Conservation (phyloP, 1,140 invertebrate species). For the Heliconius hermathena region DNA sequence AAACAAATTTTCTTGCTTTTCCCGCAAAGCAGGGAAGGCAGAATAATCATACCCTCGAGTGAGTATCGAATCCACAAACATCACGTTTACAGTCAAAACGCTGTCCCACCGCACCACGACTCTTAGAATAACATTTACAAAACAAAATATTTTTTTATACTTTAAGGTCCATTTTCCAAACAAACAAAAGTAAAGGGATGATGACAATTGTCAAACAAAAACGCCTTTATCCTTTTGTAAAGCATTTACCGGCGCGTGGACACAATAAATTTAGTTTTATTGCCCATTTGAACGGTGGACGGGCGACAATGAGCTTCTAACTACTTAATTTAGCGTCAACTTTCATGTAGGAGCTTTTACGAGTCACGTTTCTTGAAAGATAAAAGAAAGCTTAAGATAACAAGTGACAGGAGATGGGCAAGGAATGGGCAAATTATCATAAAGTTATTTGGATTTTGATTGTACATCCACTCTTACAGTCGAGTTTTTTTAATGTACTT, state of each 20-base stretch:
- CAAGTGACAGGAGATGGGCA: neutral
- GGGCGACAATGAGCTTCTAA: slow-evolving; percentile 56
- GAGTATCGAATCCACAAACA: too few species aligned
- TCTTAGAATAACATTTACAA: too few species aligned
- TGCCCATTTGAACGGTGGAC: slow-evolving; percentile 45
- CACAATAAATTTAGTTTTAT: slow-evolving; percentile 75
- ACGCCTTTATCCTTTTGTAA: slow-evolving; percentile 47
- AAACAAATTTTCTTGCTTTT: too few species aligned
- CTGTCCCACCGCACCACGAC: too few species aligned
- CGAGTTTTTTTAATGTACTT: too few species aligned
- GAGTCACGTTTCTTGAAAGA: neutral
- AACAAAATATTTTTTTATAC: neutral
- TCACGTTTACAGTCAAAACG: too few species aligned
- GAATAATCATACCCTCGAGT: too few species aligned
- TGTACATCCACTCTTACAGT: too few species aligned
- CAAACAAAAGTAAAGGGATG: neutral
- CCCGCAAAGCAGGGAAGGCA: too few species aligned
- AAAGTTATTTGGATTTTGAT: neutral
- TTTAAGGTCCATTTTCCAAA: neutral
- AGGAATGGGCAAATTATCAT: neutral
- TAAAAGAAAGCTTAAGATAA: slow-evolving; percentile 17
- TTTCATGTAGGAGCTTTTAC: slow-evolving; percentile 9
- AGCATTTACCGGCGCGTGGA: slow-evolving; percentile 56
- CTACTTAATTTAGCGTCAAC: slow-evolving; percentile 48
- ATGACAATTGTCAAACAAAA: slow-evolving; percentile 46